Base-by-base conservation (phyloP, 2,888 invertebrate species). In the Pollenia griseotomentosa region DNA sequence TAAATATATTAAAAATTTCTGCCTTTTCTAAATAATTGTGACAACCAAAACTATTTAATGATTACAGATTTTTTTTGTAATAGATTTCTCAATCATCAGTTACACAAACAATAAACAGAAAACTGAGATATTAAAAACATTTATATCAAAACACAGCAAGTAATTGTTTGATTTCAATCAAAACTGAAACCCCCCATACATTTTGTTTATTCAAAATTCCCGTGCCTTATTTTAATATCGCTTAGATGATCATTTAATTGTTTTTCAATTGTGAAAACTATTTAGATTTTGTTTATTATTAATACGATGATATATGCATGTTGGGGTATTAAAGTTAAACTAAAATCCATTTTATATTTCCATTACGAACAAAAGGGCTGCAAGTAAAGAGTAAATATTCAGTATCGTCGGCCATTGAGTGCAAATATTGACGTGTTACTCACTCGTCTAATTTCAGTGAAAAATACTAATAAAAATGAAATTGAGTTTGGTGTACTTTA, bases 381-480 rank as follows among this genome's bases (percentile, higher is more conserved):
- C 12, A 77, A 14, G 19, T n/a, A 42, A 70, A 16, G 40, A 61
- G n/a, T 12, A 79, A 68, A 68, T 8, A 78, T 1, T 66, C 55
- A 55, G 48, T 73, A 74, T 82, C 73, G 82, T 55, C 70, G 55
- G 40, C 16, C 14, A 63, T 14, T 10, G 48, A 86, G 53, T 61
- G 84, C 81, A 82, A 87, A 87, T 87, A 87, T 87, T 87, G 77
- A 87, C 81, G 73, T 65, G 74, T 46, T 70, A 57, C 42, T 78
- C 53, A 33, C 33, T 33, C 33, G 33, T 33, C 33, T 33, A 33
- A 33, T 79, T 68, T 79, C 83, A 70, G 44, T 51, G 57, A 51
- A 48, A 66, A 46, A 55, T 80, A 57, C 16, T 85, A 48, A 71
- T 85, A 71, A 77, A 77, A 65, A 59, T 55, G 23, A 48, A 73